Evolutionary conservation across 1,140 invertebrate genomes (phyloP).

Genomic region (Babylonia areolata): DNA sequence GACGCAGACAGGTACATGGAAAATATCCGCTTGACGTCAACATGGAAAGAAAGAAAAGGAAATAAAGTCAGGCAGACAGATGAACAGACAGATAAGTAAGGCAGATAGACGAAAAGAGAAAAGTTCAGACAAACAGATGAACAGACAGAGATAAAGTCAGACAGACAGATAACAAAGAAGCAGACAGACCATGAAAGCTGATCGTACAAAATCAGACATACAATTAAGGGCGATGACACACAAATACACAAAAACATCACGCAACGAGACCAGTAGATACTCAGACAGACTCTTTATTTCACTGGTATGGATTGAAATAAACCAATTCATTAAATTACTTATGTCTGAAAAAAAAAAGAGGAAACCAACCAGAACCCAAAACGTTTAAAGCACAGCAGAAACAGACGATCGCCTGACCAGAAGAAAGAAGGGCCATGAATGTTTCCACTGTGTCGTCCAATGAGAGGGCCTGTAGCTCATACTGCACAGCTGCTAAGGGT

Average conservation of each 20-base stretch:
- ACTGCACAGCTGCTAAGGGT: conserved; percentile 35
- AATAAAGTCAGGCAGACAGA: conserved; percentile 1
- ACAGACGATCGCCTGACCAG: neutral
- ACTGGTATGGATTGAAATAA: conserved; percentile 39
- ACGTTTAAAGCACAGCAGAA: conserved; percentile 33
- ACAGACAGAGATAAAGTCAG: neutral
- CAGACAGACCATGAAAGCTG: neutral
- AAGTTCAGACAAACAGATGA: neutral
- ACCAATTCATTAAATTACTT: conserved; percentile 27
- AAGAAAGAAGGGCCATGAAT: neutral
- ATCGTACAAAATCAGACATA: neutral
- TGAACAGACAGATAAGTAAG: neutral
- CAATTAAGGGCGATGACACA: neutral
- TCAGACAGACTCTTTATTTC: conserved; percentile 40
- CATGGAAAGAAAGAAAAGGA: conserved; percentile 4
- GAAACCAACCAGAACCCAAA: neutral
- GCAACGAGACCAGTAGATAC: neutral
- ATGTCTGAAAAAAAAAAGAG: conserved; percentile 9
- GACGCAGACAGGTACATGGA: neutral
- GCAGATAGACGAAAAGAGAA: neutral
- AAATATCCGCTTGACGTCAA: too few relatives aligned
- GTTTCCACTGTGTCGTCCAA: conserved; percentile 38
- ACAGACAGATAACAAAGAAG: neutral
- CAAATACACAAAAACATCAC: neutral
- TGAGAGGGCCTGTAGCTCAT: conserved; percentile 27